phyloP scores from a whole-genome alignment of 2,113 vertebrate species.

The Mus pahari region DNA sequence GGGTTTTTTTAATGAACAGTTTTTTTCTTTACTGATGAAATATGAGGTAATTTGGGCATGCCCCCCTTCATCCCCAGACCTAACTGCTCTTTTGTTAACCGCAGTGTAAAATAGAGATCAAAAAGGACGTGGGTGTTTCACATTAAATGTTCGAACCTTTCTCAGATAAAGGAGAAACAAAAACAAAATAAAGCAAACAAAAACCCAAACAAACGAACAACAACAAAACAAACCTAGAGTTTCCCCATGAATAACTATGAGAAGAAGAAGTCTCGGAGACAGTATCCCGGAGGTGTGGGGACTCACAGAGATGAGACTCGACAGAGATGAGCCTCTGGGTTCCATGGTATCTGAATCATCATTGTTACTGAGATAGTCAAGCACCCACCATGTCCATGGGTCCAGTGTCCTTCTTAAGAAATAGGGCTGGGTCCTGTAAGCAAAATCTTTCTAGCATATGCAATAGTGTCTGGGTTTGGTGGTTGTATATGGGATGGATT shows the following conservation, averaged over 20 bases:
- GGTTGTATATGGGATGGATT: no score
- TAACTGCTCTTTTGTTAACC: not conserved
- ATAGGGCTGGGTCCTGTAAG: not conserved
- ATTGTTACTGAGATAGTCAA: not conserved
- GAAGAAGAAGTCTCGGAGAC: not conserved
- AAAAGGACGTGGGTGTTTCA: not conserved
- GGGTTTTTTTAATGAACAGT: not conserved
- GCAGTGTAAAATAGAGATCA: not conserved
- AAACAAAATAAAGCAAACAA: not conserved
- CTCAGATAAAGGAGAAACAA: constrained; percentile 21
- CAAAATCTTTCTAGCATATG: no score
- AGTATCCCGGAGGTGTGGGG: not conserved
- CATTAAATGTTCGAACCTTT: not conserved
- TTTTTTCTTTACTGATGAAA: not conserved
- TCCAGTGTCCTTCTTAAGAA: not conserved
- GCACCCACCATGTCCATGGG: not conserved
- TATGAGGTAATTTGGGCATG: not conserved
- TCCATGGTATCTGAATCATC: not conserved
- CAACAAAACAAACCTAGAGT: not conserved
- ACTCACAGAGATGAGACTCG: not conserved
- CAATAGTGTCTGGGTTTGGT: no score
- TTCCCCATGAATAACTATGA: not conserved
- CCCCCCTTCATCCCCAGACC: not conserved
- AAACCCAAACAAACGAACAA: no score
- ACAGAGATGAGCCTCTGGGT: not conserved